Conservation (phyloP, 1,140 invertebrate genomes). For the Ceratoteleas bidentatus region DNA sequence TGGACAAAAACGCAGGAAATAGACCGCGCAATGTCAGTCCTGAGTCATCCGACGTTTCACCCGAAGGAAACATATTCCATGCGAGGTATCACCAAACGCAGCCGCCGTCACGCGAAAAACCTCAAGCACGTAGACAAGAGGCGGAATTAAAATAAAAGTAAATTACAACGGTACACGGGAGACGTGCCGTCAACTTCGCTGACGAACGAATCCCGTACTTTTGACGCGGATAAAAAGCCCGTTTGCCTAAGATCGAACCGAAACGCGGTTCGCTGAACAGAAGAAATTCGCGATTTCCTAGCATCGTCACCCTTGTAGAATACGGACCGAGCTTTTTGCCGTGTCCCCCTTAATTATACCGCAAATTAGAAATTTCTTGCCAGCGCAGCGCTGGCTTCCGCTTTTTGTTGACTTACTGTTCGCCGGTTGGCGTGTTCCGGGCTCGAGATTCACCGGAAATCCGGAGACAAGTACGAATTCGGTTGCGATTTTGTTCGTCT, state of each 20-base stretch:
- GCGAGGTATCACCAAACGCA: background rate
- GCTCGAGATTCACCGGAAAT: conserved; percentile 65
- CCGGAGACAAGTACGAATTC: conserved; percentile 68
- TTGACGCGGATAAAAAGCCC: conserved; percentile 60
- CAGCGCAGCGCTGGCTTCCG: conserved; percentile 68
- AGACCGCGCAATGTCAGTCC: too few relatives aligned
- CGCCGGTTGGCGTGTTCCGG: conserved; percentile 66
- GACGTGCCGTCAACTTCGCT: conserved; percentile 47
- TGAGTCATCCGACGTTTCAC: too few relatives aligned
- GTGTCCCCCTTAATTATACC: conserved; percentile 78
- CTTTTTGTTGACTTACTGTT: conserved; percentile 75
- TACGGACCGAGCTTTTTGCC: conserved; percentile 76
- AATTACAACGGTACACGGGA: conserved; percentile 34
- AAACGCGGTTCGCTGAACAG: conserved; percentile 64
- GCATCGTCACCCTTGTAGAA: conserved; percentile 69
- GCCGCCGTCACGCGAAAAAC: background rate
- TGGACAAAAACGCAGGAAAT: too few relatives aligned
- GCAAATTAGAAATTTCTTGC: conserved; percentile 80
- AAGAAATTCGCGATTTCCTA: conserved; percentile 74
- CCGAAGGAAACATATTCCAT: too few relatives aligned
- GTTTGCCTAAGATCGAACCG: conserved; percentile 64
- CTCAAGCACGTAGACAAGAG: conserved; percentile 4
- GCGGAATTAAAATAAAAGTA: conserved; percentile 25
- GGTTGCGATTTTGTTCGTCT: conserved; percentile 65
- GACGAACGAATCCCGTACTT: conserved; percentile 51